Evolutionary conservation across 2,888 invertebrate genomes (phyloP).

Genomic region (Drosophila nr. perissopoda): DNA sequence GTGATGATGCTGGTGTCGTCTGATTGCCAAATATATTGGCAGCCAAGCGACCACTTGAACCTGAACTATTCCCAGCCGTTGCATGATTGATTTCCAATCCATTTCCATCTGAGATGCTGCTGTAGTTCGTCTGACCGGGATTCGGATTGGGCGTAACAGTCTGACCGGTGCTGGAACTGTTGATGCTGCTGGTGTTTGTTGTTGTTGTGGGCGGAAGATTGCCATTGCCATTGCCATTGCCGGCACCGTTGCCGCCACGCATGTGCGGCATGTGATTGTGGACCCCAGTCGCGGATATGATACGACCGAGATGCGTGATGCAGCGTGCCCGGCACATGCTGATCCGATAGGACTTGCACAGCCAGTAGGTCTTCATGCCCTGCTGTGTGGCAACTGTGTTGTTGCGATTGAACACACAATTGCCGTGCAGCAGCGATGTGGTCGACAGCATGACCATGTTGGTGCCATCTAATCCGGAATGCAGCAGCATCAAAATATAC

Average conservation of each 20-base stretch:
- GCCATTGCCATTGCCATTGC: conserved; percentile 2
- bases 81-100: conserved; percentile 44
- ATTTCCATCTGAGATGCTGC: conserved; percentile 48
- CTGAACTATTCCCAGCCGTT: conserved; percentile 22
- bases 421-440: conserved; percentile 85
- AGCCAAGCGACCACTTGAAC: conserved; percentile 27
- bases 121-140: conserved; percentile 51
- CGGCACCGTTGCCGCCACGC: conserved; percentile 64
- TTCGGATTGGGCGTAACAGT: conserved; percentile 54
- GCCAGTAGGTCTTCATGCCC: conserved; percentile 86
- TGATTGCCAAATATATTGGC: conserved; percentile 59
- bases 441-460: conserved; percentile 85
- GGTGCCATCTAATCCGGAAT: conserved; percentile 79
- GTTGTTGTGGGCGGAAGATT: neutral
- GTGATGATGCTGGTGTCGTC: conserved; percentile 39
- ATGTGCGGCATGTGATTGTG: conserved; percentile 85
- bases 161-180: conserved; percentile 23
- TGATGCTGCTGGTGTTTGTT: conserved; percentile 9
- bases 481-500: conserved; percentile 66
- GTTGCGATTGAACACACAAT: conserved; percentile 85
- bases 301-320: conserved; percentile 85
- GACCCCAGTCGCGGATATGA: conserved; percentile 85
- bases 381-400: conserved; percentile 85
- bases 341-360: conserved; percentile 85
- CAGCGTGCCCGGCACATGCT: conserved; percentile 85